A percentile compares a stretch with the other conserved stretches of the same genome.
Evolutionary conservation across 2,888 invertebrate species (phyloP).

Genomic region (Schrankia costaestrigalis): DNA sequence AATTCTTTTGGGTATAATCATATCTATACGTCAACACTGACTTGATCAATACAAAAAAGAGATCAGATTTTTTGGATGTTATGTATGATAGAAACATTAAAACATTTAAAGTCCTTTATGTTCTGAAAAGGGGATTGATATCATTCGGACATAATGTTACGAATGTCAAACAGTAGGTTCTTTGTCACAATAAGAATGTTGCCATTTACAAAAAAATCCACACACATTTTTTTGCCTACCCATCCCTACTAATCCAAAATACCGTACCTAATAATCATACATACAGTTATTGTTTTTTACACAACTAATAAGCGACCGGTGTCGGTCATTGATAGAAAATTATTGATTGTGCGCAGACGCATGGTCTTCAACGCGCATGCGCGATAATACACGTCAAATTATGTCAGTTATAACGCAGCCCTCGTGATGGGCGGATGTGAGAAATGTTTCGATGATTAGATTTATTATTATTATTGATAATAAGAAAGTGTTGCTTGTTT

Average conservation of each 20-base stretch:
- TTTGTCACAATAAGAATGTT: no score
- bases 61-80: no score
- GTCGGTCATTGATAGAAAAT: slow-evolving; percentile 74
- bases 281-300: slow-evolving; percentile 73
- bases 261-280: slow-evolving; percentile 51
- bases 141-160: no score
- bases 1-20: no score
- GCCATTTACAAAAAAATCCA: neutral
- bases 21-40: no score
- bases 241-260: slow-evolving; percentile 42
- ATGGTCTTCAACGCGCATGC: slow-evolving; percentile 6
- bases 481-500: slow-evolving; percentile 10
- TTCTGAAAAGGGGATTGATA: no score
- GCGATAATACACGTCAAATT: slow-evolving; percentile 25
- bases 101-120: no score
- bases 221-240: slow-evolving; percentile 4
- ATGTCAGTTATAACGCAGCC: slow-evolving; percentile 21
- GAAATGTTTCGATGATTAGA: slow-evolving; percentile 26
- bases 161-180: no score
- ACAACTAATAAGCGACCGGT: slow-evolving; percentile 67
- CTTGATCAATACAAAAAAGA: no score
- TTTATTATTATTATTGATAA: slow-evolving; percentile 11
- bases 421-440: slow-evolving; percentile 31
- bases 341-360: slow-evolving; percentile 57
- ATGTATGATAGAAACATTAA: no score